Evolutionary conservation across 2,797 vertebrate species (phyloP).

Genomic region (Hippopotamyrus pictus): DNA sequence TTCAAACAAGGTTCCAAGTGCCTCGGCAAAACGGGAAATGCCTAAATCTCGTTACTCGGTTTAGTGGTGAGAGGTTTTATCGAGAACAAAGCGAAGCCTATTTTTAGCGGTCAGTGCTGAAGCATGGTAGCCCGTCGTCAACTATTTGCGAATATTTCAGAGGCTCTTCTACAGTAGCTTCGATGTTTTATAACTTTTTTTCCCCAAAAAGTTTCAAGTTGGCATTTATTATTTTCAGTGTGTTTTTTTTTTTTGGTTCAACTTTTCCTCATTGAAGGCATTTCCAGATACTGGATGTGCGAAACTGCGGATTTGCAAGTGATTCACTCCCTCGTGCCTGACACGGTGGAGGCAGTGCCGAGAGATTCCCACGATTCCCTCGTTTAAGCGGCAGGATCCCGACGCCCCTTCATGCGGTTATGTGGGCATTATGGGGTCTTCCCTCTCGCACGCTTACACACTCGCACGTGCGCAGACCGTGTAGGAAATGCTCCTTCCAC

Average conservation of each 20-base stretch:
- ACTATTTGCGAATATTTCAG: neutral
- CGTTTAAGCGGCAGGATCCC: neutral
- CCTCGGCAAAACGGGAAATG: neutral
- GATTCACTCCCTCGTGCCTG: neutral
- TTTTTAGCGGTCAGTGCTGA: neutral
- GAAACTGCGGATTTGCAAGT: neutral
- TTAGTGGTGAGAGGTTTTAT: neutral
- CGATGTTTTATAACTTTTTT: neutral
- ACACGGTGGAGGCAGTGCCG: neutral
- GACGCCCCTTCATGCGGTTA: neutral
- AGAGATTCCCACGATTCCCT: neutral
- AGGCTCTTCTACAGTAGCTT: neutral
- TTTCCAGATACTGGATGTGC: neutral
- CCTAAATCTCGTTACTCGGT: neutral
- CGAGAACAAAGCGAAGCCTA: neutral
- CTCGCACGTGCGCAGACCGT: neutral
- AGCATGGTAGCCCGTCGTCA: neutral
- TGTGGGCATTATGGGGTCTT: neutral
- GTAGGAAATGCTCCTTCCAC: neutral
- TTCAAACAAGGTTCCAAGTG: neutral
- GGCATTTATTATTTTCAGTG: neutral
- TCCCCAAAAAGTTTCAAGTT: neutral
- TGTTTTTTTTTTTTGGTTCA: neutral
- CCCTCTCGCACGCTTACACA: neutral
- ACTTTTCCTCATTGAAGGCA: neutral